These are phyloP conservation scores for Rutilus rutilus DNA, from an alignment of 2,113 vertebrate species.

Conservation along the genomic window DNA sequence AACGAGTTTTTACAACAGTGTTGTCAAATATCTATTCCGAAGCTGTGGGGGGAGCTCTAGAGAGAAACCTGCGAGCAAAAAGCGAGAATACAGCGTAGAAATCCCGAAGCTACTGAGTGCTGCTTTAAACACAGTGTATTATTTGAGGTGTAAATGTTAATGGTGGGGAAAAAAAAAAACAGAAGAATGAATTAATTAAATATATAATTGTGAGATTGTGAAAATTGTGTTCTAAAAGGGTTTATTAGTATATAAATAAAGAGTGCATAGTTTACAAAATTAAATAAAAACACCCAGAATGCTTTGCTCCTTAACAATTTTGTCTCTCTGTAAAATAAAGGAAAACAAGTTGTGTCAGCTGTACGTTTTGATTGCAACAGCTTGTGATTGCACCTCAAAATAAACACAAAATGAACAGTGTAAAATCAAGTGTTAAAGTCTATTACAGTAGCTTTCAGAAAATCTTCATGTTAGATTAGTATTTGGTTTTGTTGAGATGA, in stretches of 20 bases:
- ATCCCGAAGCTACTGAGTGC: no score
- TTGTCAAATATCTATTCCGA: no score
- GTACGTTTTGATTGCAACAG: not conserved
- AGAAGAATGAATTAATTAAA: not conserved
- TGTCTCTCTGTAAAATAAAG: not conserved
- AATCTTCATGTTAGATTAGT: constrained; percentile 7
- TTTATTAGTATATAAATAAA: no score
- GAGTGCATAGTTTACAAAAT: not conserved
- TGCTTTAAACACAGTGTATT: not conserved
- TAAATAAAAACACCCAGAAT: not conserved
- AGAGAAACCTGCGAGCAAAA: no score
- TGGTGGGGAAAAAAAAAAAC: fast-evolving
- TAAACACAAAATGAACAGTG: not conserved
- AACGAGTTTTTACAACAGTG: no score
- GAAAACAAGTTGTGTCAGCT: not conserved
- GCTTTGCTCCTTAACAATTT: not conserved
- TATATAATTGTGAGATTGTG: not conserved
- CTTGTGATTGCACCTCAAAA: not conserved
- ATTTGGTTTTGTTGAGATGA: constrained; percentile 26
- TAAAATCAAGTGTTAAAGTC: not conserved
- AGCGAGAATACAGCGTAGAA: no score
- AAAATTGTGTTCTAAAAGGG: not conserved
- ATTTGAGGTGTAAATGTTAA: not conserved
- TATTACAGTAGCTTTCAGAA: not conserved
- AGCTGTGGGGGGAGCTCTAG: no score